Evolutionary conservation across 2,113 vertebrate genomes (phyloP), one percentile per base, ranked within the genome.

Genomic region (Himantopus leucocephalus): DNA sequence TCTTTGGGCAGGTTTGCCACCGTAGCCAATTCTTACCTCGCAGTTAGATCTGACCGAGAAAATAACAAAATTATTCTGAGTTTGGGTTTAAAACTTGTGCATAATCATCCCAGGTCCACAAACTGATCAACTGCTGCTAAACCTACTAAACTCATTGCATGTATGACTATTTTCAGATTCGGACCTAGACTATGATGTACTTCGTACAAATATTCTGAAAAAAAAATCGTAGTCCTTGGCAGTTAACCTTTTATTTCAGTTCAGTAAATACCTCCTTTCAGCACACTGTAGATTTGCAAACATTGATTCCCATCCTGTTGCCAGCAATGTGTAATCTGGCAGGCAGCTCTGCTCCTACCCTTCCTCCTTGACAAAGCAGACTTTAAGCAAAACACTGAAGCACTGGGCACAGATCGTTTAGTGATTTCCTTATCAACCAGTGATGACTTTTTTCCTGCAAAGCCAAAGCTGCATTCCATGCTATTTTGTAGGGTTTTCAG

Each of bases 171-270:
- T 93, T 85, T 78, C 62, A 56, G 45, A 32, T 50, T 82, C 45
- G 24, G 53, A 66, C 50, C 29, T 52, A 74, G 24, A 14, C 60
- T 70, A 12, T 60, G 39, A 76, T 37, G 16, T 41, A 62, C 21
- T 75, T 47, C 13, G 43, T 55, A 63, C 63, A 86, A 86, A 83
- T 77, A 79, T 13, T 18, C 56, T 55, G 41, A 30, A 81, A 85
- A 90, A 74, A 83, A 56, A 47, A 22, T 19, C n/a, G 39, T 14
- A 27, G 17, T 43, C 21, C n/a, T 87, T 81, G 68, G 48, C 48
- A 94, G 80, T n/a, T 81, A 89, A 91, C 45, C 22, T 94, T 86
- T 85, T 91, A 29, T 91, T 89, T 92, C 41, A 59, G 48, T 81
- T 89, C 45, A 82, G 0, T 50, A 66, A 79, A 45, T 37, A 70